phyloP scores from a whole-genome alignment of 2,888 invertebrate genomes.

The Tenodera sinensis region DNA sequence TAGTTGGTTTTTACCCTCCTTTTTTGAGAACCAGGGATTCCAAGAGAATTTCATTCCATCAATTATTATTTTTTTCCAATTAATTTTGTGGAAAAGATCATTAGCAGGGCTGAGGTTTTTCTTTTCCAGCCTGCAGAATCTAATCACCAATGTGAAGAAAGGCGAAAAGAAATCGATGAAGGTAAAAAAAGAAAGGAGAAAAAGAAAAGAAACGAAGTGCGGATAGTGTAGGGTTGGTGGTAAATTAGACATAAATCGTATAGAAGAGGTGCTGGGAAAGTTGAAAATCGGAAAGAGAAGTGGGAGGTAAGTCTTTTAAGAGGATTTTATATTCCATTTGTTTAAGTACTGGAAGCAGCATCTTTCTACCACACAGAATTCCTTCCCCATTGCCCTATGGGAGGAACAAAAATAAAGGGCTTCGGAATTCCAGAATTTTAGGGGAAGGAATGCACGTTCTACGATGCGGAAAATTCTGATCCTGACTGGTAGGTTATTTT shows the following conservation, averaged over 20 bases:
- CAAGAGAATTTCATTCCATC: background rate
- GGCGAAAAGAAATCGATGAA: background rate
- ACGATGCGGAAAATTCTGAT: background rate
- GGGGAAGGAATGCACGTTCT: background rate
- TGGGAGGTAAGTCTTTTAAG: background rate
- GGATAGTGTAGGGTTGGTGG: background rate
- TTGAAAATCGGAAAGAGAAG: background rate
- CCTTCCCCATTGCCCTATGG: background rate
- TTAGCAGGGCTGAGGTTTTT: background rate
- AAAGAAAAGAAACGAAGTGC: background rate
- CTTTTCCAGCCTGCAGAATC: background rate
- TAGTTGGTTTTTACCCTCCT: background rate
- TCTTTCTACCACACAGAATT: background rate
- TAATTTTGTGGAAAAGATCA: background rate
- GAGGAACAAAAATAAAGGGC: background rate
- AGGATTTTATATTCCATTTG: constrained; percentile 14
- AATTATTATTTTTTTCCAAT: background rate
- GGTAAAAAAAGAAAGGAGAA: background rate
- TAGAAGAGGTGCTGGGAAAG: background rate
- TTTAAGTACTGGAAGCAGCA: background rate
- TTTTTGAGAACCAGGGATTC: background rate
- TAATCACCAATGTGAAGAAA: background rate
- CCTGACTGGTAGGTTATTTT: no score
- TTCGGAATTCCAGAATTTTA: background rate
- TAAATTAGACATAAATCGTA: background rate